Conservation (phyloP, 2,797 vertebrate genomes). For the Merluccius polli region DNA sequence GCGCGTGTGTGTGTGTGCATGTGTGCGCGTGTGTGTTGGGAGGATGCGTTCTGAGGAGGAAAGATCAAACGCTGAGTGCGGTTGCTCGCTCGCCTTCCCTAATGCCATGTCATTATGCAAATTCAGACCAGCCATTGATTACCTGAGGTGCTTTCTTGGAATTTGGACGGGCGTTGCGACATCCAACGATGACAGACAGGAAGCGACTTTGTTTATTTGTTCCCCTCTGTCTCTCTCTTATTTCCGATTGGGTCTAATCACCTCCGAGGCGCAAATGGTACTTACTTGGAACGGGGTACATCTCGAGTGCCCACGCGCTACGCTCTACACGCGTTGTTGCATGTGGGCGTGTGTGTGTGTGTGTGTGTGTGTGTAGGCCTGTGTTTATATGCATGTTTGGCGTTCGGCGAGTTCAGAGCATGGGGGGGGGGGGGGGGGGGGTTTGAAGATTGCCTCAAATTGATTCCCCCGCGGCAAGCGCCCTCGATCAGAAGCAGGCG, state of each 20-base stretch:
- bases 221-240: slow-evolving; percentile 17
- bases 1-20: slow-evolving; percentile 16
- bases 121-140: slow-evolving; percentile 57
- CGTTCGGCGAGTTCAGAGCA: no score
- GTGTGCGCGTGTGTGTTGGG: slow-evolving; percentile 23
- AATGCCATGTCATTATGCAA: slow-evolving; percentile 57
- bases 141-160: slow-evolving; percentile 47
- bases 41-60: slow-evolving; percentile 24
- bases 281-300: slow-evolving; percentile 29
- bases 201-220: slow-evolving; percentile 22
- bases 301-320: slow-evolving; percentile 25
- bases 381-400: slow-evolving; percentile 25
- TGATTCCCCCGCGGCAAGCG: slow-evolving; percentile 63
- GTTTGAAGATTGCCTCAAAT: slow-evolving; percentile 60
- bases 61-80: slow-evolving; percentile 29
- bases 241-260: slow-evolving; percentile 52
- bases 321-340: background rate
- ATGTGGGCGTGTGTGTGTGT: slow-evolving; percentile 35
- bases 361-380: slow-evolving; percentile 16
- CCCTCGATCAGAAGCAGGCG: no score
- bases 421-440: slow-evolving; percentile 14
- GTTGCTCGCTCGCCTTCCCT: slow-evolving; percentile 35
- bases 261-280: slow-evolving; percentile 40
- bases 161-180: slow-evolving; percentile 38
- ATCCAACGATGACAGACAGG: slow-evolving; percentile 35